Percentiles rank a stretch among this genome's conserved stretches.
These are phyloP conservation scores for Philhelius pedissequus DNA, from an alignment of 2,888 invertebrate species.

Conservation along the genomic window DNA sequence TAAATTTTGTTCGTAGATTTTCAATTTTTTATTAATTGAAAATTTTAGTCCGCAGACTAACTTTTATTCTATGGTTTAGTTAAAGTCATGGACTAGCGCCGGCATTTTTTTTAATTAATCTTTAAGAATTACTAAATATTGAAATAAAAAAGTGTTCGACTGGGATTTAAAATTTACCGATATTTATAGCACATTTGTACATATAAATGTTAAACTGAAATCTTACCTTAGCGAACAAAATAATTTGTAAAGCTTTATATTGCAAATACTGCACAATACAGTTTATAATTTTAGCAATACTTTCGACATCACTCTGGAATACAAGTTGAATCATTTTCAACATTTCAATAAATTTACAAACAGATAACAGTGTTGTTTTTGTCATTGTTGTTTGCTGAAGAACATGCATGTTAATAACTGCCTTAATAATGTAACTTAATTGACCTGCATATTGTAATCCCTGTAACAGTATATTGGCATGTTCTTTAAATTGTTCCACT, in stretches of 20 bases:
- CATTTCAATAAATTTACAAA: constrained; percentile 90
- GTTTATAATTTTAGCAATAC: constrained; percentile 86
- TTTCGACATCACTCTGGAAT: constrained; percentile 84
- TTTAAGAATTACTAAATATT: too few species aligned
- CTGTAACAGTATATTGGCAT: constrained; percentile 74
- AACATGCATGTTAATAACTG: constrained; percentile 85
- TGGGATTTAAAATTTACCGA: too few species aligned
- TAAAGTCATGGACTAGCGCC: too few species aligned
- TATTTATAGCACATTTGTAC: too few species aligned
- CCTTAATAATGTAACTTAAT: constrained; percentile 82
- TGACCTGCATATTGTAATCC: constrained; percentile 85
- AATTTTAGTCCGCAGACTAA: too few species aligned
- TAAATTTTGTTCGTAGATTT: too few species aligned
- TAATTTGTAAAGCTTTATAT: constrained; percentile 85
- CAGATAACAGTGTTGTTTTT: constrained; percentile 85
- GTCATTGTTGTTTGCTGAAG: constrained; percentile 87
- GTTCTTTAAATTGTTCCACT: constrained; percentile 81
- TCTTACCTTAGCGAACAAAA: constrained; percentile 84
- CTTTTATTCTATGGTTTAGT: too few species aligned
- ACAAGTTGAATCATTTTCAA: constrained; percentile 87
- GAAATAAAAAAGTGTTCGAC: too few species aligned
- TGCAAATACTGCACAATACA: constrained; percentile 89
- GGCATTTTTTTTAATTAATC: too few species aligned
- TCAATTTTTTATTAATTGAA: too few species aligned
- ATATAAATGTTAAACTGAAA: too few species aligned